A percentile compares a stretch with the other conserved stretches of the same genome.
Conservation (phyloP, 2,113 vertebrate genomes). For the Datnioides undecimradiatus region DNA sequence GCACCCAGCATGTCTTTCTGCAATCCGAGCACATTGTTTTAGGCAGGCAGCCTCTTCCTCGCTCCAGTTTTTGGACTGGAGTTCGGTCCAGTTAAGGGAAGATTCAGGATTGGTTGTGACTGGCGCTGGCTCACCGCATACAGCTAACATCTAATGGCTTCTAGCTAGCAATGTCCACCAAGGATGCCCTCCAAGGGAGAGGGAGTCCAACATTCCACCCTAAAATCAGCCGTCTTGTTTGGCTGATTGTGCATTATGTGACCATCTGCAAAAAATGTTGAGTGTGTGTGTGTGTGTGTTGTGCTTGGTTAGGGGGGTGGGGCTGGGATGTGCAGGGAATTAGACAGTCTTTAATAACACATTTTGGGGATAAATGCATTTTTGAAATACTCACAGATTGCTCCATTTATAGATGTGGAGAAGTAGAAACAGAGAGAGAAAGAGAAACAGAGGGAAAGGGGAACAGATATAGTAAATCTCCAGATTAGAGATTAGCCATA, state of each 20-base stretch:
- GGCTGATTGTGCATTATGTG: slow-evolving; percentile 85
- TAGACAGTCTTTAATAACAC: slow-evolving; percentile 82
- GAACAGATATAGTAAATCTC: slow-evolving; percentile 84
- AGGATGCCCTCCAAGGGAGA: slow-evolving; percentile 72
- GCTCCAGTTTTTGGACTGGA: slow-evolving; percentile 38
- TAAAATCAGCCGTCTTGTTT: slow-evolving; percentile 84
- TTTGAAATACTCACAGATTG: slow-evolving; percentile 83
- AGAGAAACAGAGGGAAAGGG: slow-evolving; percentile 66
- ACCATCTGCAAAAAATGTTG: slow-evolving; percentile 78
- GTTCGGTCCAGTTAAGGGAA: slow-evolving; percentile 47
- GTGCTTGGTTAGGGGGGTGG: slow-evolving; percentile 45
- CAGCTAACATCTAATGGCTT: slow-evolving; percentile 80
- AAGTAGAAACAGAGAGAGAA: slow-evolving; percentile 62
- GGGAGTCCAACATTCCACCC: slow-evolving; percentile 72
- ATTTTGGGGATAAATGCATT: slow-evolving; percentile 83
- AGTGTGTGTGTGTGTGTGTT: slow-evolving; percentile 46
- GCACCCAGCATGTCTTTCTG: slow-evolving; percentile 7
- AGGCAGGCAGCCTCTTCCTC: slow-evolving; percentile 28
- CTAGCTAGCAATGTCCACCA: slow-evolving; percentile 73
- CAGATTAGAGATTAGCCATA: slow-evolving; percentile 88
- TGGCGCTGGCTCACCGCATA: slow-evolving; percentile 49
- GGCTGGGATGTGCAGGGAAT: slow-evolving; percentile 69
- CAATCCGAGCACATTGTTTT: slow-evolving; percentile 22
- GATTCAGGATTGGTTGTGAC: slow-evolving; percentile 61
- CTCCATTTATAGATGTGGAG: slow-evolving; percentile 82